phyloP scores from a whole-genome alignment of 2,113 vertebrate genomes.

The Daubentonia madagascariensis region DNA sequence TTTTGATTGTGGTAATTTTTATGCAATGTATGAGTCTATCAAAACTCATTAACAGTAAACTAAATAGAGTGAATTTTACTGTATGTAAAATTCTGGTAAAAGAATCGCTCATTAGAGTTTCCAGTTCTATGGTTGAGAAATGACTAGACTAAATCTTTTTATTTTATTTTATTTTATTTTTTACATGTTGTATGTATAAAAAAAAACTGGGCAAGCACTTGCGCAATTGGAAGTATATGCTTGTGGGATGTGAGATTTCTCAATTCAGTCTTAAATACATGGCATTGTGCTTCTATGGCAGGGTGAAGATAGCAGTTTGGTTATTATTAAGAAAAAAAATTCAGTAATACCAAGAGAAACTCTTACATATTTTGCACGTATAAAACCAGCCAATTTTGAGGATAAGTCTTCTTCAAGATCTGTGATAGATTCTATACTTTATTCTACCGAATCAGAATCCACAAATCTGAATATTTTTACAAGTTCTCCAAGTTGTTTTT shows the following conservation, averaged over 20 bases:
- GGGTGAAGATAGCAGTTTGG: not conserved
- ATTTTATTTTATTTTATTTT: not conserved
- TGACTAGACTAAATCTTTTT: not conserved
- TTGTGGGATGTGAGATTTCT: not conserved
- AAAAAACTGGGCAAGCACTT: not conserved
- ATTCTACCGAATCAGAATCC: not conserved
- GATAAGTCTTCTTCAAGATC: not conserved
- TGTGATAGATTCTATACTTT: not conserved
- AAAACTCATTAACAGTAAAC: not conserved
- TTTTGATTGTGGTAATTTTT: not conserved
- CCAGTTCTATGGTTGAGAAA: not conserved
- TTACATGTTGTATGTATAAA: not conserved
- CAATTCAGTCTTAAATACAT: not conserved
- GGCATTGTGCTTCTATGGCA: not conserved
- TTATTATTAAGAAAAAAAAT: not conserved
- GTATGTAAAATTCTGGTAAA: not conserved
- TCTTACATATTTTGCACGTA: not conserved
- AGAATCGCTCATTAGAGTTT: not conserved
- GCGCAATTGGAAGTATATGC: not conserved
- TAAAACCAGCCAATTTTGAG: not conserved
- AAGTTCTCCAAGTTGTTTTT: not conserved
- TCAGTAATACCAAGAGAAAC: rapidly evolving
- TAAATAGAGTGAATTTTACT: not conserved
- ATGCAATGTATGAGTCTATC: not conserved
- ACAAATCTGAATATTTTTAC: not conserved